Conservation (phyloP, 2,797 vertebrate species). For the Sebastes itinus region DNA sequence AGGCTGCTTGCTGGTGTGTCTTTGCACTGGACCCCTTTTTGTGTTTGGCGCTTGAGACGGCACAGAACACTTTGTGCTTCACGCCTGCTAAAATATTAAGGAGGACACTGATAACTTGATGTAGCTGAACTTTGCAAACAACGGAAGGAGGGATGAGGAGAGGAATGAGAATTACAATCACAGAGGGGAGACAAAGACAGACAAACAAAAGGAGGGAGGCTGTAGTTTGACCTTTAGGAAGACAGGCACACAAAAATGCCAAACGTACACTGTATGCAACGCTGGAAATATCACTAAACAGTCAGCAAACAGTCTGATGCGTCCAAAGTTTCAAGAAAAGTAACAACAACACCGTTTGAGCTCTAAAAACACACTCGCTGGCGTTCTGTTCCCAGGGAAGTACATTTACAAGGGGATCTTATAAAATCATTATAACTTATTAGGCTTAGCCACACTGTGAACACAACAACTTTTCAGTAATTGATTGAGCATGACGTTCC, state of each 20-base stretch:
- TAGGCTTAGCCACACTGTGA: constrained; percentile 54
- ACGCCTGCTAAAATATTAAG: constrained; percentile 67
- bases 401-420: constrained; percentile 35
- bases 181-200: constrained; percentile 3
- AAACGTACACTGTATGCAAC: neutral
- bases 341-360: neutral
- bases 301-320: neutral
- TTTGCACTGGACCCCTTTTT: constrained; percentile 7
- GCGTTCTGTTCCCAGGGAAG: constrained; percentile 6
- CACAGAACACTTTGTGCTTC: constrained; percentile 45
- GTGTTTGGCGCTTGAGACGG: constrained; percentile 21
- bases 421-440: constrained; percentile 57
- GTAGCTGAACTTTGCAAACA: constrained; percentile 41
- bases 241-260: neutral
- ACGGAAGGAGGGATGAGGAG: neutral
- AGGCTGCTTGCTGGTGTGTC: constrained; percentile 9
- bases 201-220: neutral
- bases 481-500: constrained; percentile 44
- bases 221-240: neutral
- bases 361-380: neutral
- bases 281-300: neutral
- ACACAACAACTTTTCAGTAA: constrained; percentile 52
- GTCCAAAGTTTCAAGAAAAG: neutral
- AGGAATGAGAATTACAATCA: constrained; percentile 6
- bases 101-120: constrained; percentile 40